A percentile compares a stretch with the other conserved stretches of the same genome.
phyloP scores from a whole-genome alignment of 2,888 invertebrate genomes.

The Microctonus brassicae region DNA sequence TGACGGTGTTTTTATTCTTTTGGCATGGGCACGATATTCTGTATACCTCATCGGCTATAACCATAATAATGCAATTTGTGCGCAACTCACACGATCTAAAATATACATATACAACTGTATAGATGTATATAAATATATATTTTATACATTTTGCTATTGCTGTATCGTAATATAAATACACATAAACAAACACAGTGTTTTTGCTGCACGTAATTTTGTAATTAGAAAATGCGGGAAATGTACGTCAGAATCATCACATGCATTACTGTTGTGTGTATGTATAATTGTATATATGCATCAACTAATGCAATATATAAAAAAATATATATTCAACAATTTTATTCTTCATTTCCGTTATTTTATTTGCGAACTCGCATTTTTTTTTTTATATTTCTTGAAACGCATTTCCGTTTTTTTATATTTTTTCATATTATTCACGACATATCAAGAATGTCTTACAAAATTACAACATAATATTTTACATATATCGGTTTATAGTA shows the following conservation, averaged over 20 bases:
- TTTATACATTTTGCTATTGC: not conserved
- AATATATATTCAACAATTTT: not conserved
- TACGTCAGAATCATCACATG: not conserved
- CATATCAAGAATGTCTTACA: too few species aligned
- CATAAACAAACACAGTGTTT: not conserved
- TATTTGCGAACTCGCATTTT: not conserved
- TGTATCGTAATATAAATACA: not conserved
- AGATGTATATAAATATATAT: not conserved
- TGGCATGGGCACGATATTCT: not conserved
- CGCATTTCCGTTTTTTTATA: not conserved
- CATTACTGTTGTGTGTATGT: not conserved
- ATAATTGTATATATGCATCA: too few species aligned
- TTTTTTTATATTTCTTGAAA: not conserved
- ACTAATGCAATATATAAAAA: not conserved
- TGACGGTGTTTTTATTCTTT: not conserved
- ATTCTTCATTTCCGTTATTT: not conserved
- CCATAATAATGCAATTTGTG: conserved; percentile 21
- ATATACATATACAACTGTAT: not conserved
- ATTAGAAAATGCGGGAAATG: not conserved
- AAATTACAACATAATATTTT: too few species aligned
- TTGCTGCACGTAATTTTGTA: not conserved
- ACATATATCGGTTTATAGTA: too few species aligned
- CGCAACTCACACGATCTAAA: conserved; percentile 8
- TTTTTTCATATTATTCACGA: too few species aligned
- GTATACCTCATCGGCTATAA: not conserved